Base-by-base conservation (phyloP, 1,140 invertebrate species). In the Acromyrmex charruanus region DNA sequence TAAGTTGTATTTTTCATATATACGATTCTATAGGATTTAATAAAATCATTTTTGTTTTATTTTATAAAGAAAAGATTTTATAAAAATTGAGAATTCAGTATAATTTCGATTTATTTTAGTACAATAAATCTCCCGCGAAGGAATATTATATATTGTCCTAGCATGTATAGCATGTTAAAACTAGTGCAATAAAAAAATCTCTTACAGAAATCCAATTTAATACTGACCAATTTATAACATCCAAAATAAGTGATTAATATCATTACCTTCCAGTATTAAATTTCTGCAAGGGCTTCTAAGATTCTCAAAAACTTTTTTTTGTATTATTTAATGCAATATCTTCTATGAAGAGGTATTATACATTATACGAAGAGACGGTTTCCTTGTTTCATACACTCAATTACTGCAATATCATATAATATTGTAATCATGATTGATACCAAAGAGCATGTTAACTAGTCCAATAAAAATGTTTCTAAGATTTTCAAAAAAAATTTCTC, bases 391-490 rank as follows among this genome's bases (percentile, higher is more conserved):
- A 31, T 44, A 31, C n/a, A 61, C 14, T 69, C 16, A 66, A 39
- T 69, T 77, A 68, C 55, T 31, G 14, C 51, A 77, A 86, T 75
- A 86, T 68, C 21, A 35, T 3, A 10, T 44, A 55, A 61, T 65
- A 87, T 79, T 65, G 9, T 81, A 68, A 77, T 63, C 49, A 28
- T 75, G 65, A 88, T 51, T 88, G 63, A 89, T 87, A 88, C 87
- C 91, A 92, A 90, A 31, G 3, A 92, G 49, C 55, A 31, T 86
- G 61, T 72, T 3, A 55, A 87, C 90, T 92, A 92, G 91, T 91
- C 90, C 72, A 92, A 90, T 88, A 79, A 92, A 90, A 88, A 84
- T 77, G 66, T 86, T 85, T 81, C 53, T 90, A 91, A 68, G 63
- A 74, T 81, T 88, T 51, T 82, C n/a, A 49, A 72, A 28, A 79